Conservation (phyloP, 2,113 vertebrate genomes). For the Caloenas nicobarica region DNA sequence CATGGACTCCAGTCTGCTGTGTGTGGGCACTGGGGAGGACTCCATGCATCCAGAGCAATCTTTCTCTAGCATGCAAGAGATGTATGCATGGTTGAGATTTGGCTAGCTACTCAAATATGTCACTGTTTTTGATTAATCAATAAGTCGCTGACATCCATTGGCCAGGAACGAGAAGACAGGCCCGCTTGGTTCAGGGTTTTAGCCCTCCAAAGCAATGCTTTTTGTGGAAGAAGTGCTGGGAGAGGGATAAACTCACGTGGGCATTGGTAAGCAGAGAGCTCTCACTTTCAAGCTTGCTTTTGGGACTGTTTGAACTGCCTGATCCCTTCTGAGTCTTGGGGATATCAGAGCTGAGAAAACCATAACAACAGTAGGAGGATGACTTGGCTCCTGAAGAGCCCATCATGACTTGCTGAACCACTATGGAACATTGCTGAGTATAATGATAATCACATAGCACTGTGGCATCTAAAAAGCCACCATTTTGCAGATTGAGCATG, state of each 20-base stretch:
- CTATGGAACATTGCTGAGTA: rapidly evolving
- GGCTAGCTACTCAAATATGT: background rate
- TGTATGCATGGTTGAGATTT: background rate
- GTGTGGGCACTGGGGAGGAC: background rate
- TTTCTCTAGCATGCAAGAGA: background rate
- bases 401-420: background rate
- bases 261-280: background rate
- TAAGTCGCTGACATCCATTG: background rate
- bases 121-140: background rate
- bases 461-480: background rate
- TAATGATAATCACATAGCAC: background rate
- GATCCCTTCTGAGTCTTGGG: background rate
- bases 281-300: background rate
- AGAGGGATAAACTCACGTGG: background rate
- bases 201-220: background rate
- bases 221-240: background rate
- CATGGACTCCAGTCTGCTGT: background rate
- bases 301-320: background rate
- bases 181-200: background rate
- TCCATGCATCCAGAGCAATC: background rate
- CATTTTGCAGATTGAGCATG: background rate
- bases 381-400: background rate
- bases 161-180: background rate
- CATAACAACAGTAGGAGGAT: background rate
- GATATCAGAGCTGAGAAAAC: background rate